These are phyloP conservation scores for Astyanax mexicanus DNA, from an alignment of 2,797 vertebrate species.

Conservation along the genomic window DNA sequence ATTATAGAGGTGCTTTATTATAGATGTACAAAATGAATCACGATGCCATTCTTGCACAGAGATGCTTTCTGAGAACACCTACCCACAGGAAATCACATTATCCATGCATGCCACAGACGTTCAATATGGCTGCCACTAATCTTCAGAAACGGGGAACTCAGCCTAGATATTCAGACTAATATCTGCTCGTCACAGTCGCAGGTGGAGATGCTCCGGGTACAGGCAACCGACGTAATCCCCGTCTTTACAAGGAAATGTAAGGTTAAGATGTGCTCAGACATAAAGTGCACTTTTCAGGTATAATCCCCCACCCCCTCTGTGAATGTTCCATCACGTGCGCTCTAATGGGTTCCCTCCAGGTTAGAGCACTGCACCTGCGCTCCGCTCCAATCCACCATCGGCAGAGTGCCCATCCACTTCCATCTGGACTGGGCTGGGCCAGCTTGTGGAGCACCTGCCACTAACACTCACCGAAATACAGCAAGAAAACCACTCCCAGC, in stretches of 20 bases:
- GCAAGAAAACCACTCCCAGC: not conserved
- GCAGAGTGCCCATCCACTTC: constrained; percentile 2
- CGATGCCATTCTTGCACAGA: constrained; percentile 1
- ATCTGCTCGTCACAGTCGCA: not conserved
- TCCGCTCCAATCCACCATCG: constrained; percentile 1
- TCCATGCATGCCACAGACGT: constrained; percentile 13
- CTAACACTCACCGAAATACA: not conserved
- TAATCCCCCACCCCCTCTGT: constrained; percentile 1
- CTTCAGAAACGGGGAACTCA: not conserved
- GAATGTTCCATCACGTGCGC: constrained; percentile 1
- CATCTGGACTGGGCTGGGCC: constrained; percentile 10
- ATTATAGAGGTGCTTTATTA: constrained; percentile 14
- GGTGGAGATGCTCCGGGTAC: not conserved
- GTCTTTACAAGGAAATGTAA: not conserved
- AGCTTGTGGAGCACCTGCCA: constrained; percentile 23
- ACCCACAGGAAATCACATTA: constrained; percentile 31
- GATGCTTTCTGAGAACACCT: constrained; percentile 9
- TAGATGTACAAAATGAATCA: not conserved
- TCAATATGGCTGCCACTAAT: constrained; percentile 15
- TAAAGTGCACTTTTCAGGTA: constrained; percentile 1
- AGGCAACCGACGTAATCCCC: constrained; percentile 7
- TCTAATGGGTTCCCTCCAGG: constrained; percentile 25
- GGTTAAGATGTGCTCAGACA: constrained; percentile 5
- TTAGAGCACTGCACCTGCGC: constrained; percentile 20
- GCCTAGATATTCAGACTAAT: constrained; percentile 2